A percentile compares a stretch with the other conserved stretches of the same genome.
Evolutionary conservation across 2,888 invertebrate species (phyloP).

Genomic region (Acheta domesticus): DNA sequence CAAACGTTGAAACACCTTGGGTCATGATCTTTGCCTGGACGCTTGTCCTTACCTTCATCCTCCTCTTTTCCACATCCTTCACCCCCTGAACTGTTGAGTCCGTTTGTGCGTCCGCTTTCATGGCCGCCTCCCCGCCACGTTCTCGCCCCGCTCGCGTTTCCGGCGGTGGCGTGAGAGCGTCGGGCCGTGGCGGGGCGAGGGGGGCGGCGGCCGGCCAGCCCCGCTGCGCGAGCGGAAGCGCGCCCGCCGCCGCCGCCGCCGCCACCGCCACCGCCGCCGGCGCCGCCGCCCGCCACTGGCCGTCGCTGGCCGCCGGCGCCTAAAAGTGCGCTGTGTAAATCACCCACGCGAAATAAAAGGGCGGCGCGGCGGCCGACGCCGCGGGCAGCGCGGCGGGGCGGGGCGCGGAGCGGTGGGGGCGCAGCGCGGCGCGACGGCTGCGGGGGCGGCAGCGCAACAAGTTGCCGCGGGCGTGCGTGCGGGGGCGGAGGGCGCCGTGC

Average conservation of each 20-base stretch:
- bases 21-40: too few relatives aligned
- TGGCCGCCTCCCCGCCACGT: neutral
- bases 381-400: neutral
- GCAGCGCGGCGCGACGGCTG: neutral
- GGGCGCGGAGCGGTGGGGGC: neutral
- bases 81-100: too few relatives aligned
- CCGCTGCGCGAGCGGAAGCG: neutral
- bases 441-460: neutral
- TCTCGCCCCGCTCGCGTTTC: neutral
- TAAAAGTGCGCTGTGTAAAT: neutral
- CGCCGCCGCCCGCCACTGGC: neutral
- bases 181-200: too few relatives aligned
- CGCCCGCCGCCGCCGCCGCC: neutral
- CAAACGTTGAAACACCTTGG: too few relatives aligned
- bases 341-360: slow-evolving; percentile 10
- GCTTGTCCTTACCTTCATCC: too few relatives aligned
- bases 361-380: neutral
- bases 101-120: too few relatives aligned
- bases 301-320: neutral
- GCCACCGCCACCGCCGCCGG: too few relatives aligned
- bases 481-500: neutral
- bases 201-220: neutral
- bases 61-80: too few relatives aligned
- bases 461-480: neutral
- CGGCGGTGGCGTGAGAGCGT: too few relatives aligned